These are phyloP conservation scores for Drosophila falleni DNA, from an alignment of 2,888 invertebrate genomes.

Conservation along the genomic window DNA sequence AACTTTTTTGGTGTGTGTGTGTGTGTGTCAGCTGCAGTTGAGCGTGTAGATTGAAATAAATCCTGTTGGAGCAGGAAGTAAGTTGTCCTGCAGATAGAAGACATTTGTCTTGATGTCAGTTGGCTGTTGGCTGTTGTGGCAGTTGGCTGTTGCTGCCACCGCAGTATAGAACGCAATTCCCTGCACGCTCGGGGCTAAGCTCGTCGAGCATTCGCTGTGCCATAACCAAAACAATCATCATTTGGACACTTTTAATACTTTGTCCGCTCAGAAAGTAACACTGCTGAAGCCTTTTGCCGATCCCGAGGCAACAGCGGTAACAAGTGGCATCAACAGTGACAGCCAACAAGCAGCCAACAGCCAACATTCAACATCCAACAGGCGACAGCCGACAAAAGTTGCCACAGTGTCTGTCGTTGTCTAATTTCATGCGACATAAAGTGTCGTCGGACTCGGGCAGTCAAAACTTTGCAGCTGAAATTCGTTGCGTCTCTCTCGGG, in stretches of 20 bases:
- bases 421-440: constrained; percentile 78
- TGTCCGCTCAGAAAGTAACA: constrained; percentile 34
- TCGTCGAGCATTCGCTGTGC: constrained; percentile 53
- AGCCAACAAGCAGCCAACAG: constrained; percentile 39
- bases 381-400: constrained; percentile 31
- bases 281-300: constrained; percentile 47
- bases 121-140: constrained; percentile 11
- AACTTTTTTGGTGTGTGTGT: too few species aligned
- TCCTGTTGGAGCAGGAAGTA: constrained; percentile 47
- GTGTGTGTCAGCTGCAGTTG: constrained; percentile 20
- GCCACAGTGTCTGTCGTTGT: constrained; percentile 52
- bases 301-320: constrained; percentile 60
- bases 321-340: constrained; percentile 64
- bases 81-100: constrained; percentile 41
- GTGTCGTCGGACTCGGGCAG: constrained; percentile 54
- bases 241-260: constrained; percentile 84
- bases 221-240: constrained; percentile 84
- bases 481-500: constrained; percentile 62
- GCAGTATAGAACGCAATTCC: constrained; percentile 58
- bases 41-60: constrained; percentile 72
- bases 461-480: constrained; percentile 67
- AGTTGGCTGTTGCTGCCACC: constrained; percentile 40
- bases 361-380: constrained; percentile 35
- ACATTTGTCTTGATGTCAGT: constrained; percentile 58
- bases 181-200: constrained; percentile 56